Base-by-base conservation (phyloP, 1,140 invertebrate genomes). In the Melitaea cinxia region DNA sequence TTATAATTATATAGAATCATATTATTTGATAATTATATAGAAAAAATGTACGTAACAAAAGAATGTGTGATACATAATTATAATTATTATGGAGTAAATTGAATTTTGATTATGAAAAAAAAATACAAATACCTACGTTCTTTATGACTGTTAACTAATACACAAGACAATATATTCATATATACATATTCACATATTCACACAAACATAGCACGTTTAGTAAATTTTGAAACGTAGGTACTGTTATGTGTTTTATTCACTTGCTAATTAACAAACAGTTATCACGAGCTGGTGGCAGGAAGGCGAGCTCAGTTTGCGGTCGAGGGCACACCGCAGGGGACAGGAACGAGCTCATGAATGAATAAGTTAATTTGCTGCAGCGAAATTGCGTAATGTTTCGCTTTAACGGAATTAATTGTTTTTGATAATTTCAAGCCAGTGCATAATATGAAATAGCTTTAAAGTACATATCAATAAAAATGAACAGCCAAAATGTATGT, bases 201-300 rank as follows among this genome's bases (percentile, higher is more conserved):
- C 37, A 42, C 15, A n/a, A 47, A 47, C 3, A 47, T 10, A 47
- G 4, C 14, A 12, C 4, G 4, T n/a, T 23, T 10, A 47, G 14
- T 12, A 21, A 47, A 47, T 47, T 17, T 47, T 42, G 17, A 47
- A 7, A 14, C 42, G 15, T 47, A 47, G 7, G 12, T 23, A 19
- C 26, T 58, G n/a, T n/a, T n/a, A n/a, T n/a, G n/a, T 47, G 42
- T 58, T 28, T 28, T 49, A 49, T 21, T 47, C 39, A 42, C 47
- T 19, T 26, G 47, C 24, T 58, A 58, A 58, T 47, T 58, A 33
- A 33, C 56, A 45, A 49, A 47, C 39, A 45, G 55, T 39, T 49
- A 49, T 58, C 42, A 58, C 26, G 56, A 58, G 56, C 49, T 52
- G 24, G 49, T 17, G 21, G 19, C 42, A 47, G 42, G 42, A 47